phyloP scores from a whole-genome alignment of 2,888 invertebrate genomes.

The Eremobia ochroleuca region DNA sequence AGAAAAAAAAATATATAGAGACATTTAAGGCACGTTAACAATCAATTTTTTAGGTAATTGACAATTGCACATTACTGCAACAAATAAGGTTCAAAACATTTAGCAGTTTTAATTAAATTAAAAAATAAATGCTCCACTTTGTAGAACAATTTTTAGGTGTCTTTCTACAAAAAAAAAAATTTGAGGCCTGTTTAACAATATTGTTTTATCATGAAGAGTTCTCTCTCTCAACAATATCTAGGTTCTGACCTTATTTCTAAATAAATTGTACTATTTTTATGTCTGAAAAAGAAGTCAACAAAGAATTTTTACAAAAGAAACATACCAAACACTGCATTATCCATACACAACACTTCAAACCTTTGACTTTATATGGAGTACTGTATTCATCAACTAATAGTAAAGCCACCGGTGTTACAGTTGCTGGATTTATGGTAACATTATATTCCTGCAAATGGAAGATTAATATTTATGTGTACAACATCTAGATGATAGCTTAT shows the following conservation, averaged over 20 bases:
- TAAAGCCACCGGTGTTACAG: constrained; percentile 80
- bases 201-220: neutral
- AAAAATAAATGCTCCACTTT: too few species aligned
- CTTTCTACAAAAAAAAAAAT: neutral
- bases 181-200: neutral
- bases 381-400: constrained; percentile 83
- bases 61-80: neutral
- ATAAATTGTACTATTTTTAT: neutral
- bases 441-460: constrained; percentile 77
- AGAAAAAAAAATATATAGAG: neutral
- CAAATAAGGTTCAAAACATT: too few species aligned
- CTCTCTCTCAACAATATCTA: neutral
- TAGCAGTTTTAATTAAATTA: too few species aligned
- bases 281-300: too few species aligned
- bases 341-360: constrained; percentile 77
- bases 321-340: constrained; percentile 82
- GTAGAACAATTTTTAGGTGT: neutral
- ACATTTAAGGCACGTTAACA: neutral
- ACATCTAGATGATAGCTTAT: neutral
- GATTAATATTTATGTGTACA: too few species aligned
- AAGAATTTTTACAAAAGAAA: neutral
- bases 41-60: neutral
- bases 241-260: neutral
- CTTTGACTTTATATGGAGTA: constrained; percentile 79
- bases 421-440: constrained; percentile 74